Evolutionary conservation across 2,888 invertebrate species (phyloP), one percentile per base, ranked within the genome.

Genomic region (Amphipoea lucens): DNA sequence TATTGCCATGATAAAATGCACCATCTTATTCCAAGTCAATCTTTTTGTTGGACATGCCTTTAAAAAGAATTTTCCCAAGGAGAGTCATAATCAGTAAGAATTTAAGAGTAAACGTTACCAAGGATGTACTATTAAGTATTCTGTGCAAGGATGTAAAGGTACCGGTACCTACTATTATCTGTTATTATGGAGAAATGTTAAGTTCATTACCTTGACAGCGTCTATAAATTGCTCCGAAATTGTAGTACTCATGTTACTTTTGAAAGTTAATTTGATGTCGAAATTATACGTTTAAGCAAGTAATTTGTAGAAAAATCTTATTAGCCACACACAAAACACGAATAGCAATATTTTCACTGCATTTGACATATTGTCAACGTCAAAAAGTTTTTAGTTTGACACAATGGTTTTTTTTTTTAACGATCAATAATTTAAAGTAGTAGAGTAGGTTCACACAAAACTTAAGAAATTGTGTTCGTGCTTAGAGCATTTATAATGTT

Each of bases 201-300:
- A 79, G 40, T 54, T 65, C n/a, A 40, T 68, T 89, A 88, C 88
- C 84, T 79, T 81, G 42, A 69, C 11, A 54, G 45, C 23, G 17
- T 86, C 84, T 48, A 70, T 17, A 4, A 60, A 48, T 76, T 84
- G 78, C 63, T 88, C 82, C 7, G 78, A 63, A 73, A 66, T 51
- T 62, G 72, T 68, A 72, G 54, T 84, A 79, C 74, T 88, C 88
- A 88, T 88, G 11, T 76, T 86, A 57, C 20, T 62, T 29, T 65
- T 57, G 6, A 11, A 82, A 23, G 48, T 60, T 36, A 9, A 79
- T 60, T 40, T 29, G 23, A 48, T 23, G 36, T 42, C 4, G 17
- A 45, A 48, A 65, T 29, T 65, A 45, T 17, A 66, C 14, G 17
- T 23, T 62, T 42, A 62, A 9, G 68, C 5, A 20, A 83, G 63